Base-by-base conservation (phyloP, 2,113 vertebrate genomes). In the Proteles cristata region DNA sequence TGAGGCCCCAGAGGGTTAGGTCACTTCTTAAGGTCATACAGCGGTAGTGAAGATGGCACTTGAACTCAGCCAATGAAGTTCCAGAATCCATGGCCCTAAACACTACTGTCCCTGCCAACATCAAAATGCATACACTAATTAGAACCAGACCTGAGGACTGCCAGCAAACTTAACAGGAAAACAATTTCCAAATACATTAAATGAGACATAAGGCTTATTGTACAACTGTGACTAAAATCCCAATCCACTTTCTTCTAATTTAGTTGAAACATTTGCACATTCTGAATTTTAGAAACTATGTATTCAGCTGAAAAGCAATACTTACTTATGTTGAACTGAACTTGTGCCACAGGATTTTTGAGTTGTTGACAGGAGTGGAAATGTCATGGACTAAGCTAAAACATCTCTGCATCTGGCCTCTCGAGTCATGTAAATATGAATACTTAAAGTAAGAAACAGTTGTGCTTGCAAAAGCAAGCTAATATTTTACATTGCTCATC, bases 361-460 rank as follows among this genome's bases (percentile, higher is more conserved):
- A 88, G 55, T 76, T 94, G 93, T 55, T 88, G 39, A 95, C 73
- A 92, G 31, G 16, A 83, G 7, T 98, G 35, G 68, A 86, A 95
- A 95, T 55, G 16, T 90, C 74, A 97, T 35, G 69, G 55, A 80
- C 58, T 63, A 94, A 95, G 63, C 66, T 90, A 68, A 97, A 96
- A 55, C 43, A 95, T 94, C 84, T 88, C 74, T 93, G 76, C 89
- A 84, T 33, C 71, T 9, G 28, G 73, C 14, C 76, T 90, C 63
- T 63, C n/a, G 39, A 74, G 28, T 19, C 74, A 5, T 71, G 12
- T 87, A 93, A 92, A 93, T 35, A 80, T 28, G 74, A 89, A 82
- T 89, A 94, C 96, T 88, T 82, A 88, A 93, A 94, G 69, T 73
- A 50, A 93, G 91, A 88, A 92, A 50, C 17, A 88, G 45, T 31